These are phyloP conservation scores for Napeogenes inachia DNA, from an alignment of 2,888 invertebrate species.

Conservation along the genomic window DNA sequence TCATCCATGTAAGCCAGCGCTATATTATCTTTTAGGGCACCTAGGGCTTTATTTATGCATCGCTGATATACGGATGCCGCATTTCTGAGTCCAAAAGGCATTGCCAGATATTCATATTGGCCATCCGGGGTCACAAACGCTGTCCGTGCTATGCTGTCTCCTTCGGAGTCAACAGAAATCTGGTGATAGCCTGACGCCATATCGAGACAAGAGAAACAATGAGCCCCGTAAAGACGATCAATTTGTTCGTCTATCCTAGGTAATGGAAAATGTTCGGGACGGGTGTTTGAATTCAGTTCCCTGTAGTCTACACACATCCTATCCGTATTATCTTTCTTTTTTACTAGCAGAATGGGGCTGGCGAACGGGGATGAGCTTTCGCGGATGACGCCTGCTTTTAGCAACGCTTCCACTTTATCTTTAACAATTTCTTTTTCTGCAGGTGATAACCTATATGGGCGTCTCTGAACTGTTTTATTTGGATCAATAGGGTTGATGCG, in stretches of 20 bases:
- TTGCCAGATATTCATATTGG: no score
- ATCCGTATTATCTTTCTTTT: conserved; percentile 12
- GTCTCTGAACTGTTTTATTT: conserved; percentile 4
- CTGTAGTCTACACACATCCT: conserved; percentile 32
- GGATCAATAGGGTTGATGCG: conserved; percentile 22
- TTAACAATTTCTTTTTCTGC: conserved; percentile 28
- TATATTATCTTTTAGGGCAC: no score
- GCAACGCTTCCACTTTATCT: conserved; percentile 30
- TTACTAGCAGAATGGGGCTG: conserved; percentile 33
- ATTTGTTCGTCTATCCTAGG: conserved; percentile 17
- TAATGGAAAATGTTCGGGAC: conserved; percentile 28
- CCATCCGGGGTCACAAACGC: no score
- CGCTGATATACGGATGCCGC: no score
- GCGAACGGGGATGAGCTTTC: conserved; percentile 37
- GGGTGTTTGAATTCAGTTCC: conserved; percentile 36
- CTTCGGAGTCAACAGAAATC: no score
- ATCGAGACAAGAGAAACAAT: no score
- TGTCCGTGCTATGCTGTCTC: no score
- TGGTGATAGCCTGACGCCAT: no score
- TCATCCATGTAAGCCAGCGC: no score
- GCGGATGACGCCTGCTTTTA: conserved; percentile 34
- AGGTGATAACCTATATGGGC: conserved; percentile 30
- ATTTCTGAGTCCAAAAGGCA: no score
- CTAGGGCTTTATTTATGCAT: no score
- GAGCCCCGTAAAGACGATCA: conserved; percentile 12